Evolutionary conservation across 2,888 invertebrate species (phyloP).

Genomic region (Auanema freiburgensis): DNA sequence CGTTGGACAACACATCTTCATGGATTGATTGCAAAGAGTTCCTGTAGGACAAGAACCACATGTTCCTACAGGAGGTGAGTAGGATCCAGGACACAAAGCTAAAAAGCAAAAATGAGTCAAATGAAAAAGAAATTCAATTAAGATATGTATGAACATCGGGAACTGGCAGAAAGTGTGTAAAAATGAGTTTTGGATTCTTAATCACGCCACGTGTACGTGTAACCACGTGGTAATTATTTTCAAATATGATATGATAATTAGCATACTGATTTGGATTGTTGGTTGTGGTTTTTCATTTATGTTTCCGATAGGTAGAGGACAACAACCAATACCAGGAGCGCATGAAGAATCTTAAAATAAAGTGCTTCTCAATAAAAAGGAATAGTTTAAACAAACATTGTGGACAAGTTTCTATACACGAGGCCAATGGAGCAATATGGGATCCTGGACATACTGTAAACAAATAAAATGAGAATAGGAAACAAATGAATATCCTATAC

Average conservation of each 20-base stretch:
- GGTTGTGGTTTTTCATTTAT: conserved; percentile 30
- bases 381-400: conserved; percentile 27
- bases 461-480: conserved; percentile 6
- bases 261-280: conserved; percentile 35
- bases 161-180: no score
- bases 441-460: conserved; percentile 46
- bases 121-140: not conserved
- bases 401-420: conserved; percentile 46
- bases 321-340: conserved; percentile 46
- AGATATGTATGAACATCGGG: no score
- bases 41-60: conserved; percentile 39
- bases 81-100: conserved; percentile 48
- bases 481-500: conserved; percentile 19
- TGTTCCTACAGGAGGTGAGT: conserved; percentile 40
- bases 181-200: no score
- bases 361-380: not conserved
- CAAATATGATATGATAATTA: no score
- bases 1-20: conserved; percentile 42
- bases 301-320: conserved; percentile 38
- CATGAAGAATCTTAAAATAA: conserved; percentile 48
- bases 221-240: no score
- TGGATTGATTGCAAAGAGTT: conserved; percentile 34
- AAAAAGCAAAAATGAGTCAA: conserved; percentile 12
- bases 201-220: no score
- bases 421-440: conserved; percentile 45